These are phyloP conservation scores for Urosaurus nigricauda DNA, from an alignment of 2,797 vertebrate genomes.

Conservation along the genomic window DNA sequence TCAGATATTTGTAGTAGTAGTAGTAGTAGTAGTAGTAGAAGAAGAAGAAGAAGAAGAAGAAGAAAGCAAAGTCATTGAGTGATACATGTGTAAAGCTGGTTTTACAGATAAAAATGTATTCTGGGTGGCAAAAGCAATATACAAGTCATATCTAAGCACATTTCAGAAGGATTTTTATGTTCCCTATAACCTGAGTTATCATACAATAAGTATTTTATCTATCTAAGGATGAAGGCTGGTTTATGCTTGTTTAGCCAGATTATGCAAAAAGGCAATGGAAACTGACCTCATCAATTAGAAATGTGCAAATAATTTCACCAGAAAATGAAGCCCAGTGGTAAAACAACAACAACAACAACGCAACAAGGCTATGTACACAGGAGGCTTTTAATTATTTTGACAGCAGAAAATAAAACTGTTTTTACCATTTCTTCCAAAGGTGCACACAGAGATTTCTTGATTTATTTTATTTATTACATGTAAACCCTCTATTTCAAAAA, in stretches of 20 bases:
- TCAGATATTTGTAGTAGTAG: constrained; percentile 52
- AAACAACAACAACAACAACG: not conserved
- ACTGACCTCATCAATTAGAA: not conserved
- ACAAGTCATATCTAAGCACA: not conserved
- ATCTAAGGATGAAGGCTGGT: not conserved
- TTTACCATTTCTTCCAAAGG: not conserved
- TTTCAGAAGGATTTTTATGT: not conserved
- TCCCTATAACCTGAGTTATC: not conserved
- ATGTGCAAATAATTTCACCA: not conserved
- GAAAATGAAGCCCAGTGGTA: not conserved
- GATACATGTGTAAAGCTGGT: constrained; percentile 62
- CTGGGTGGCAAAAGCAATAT: constrained; percentile 27
- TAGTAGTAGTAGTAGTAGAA: no score
- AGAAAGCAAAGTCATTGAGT: constrained; percentile 45
- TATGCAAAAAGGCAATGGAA: not conserved
- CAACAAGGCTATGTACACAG: not conserved
- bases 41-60: not conserved
- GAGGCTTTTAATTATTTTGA: not conserved
- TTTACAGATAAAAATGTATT: constrained; percentile 49
- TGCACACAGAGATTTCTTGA: not conserved
- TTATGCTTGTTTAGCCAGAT: not conserved
- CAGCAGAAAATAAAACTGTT: not conserved
- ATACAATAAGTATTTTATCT: not conserved
- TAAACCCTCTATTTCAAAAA: no score
- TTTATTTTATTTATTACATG: not conserved